Percentiles rank a stretch among this genome's conserved stretches.
These are phyloP conservation scores for Pavo muticus DNA, from an alignment of 2,113 vertebrate genomes.

Conservation along the genomic window DNA sequence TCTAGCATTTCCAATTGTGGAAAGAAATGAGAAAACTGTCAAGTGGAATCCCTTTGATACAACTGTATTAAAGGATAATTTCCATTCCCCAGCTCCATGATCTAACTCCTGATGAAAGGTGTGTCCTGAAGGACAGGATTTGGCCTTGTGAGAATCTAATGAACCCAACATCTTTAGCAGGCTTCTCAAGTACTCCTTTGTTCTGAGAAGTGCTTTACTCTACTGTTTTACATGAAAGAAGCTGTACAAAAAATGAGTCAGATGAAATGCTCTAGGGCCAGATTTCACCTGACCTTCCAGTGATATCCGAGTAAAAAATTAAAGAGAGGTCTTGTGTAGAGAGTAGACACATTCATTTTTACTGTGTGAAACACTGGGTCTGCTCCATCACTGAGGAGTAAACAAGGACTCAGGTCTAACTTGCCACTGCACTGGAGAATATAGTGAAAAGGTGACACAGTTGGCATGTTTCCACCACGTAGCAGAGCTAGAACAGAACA, in stretches of 20 bases:
- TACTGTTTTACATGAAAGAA: constrained; percentile 51
- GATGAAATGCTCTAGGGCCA: constrained; percentile 42
- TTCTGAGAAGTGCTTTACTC: constrained; percentile 26
- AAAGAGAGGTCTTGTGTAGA: not conserved
- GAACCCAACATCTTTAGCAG: constrained; percentile 28
- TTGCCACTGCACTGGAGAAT: not conserved
- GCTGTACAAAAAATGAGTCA: constrained; percentile 5
- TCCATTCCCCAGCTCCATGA: constrained; percentile 18
- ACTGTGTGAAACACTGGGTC: not conserved
- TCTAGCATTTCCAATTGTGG: constrained; percentile 34
- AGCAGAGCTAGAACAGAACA: not conserved
- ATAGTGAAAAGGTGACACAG: not conserved
- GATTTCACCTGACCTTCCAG: constrained; percentile 13
- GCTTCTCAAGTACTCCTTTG: constrained; percentile 47
- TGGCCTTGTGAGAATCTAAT: constrained; percentile 32
- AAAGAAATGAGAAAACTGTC: constrained; percentile 57
- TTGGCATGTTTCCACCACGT: not conserved
- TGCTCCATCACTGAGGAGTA: not conserved
- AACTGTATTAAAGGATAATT: constrained; percentile 38
- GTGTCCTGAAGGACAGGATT: constrained; percentile 50
- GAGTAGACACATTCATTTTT: not conserved
- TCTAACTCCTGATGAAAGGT: constrained; percentile 54
- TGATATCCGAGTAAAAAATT: constrained; percentile 20
- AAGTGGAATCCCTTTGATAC: constrained; percentile 39
- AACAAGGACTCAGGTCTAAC: not conserved